Evolutionary conservation across 1,140 invertebrate species (phyloP).

Genomic region (Manduca sexta): DNA sequence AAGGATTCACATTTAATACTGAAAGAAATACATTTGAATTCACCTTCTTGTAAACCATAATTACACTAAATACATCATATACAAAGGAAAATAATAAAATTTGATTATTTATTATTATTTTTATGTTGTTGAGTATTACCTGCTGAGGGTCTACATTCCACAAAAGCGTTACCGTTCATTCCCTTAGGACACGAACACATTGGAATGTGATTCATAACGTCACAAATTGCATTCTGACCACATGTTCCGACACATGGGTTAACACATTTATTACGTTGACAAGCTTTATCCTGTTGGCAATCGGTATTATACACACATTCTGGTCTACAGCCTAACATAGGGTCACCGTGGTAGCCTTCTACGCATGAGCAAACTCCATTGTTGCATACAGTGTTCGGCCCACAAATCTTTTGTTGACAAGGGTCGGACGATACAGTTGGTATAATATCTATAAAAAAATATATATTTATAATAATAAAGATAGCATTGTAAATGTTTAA

Average conservation of each 20-base stretch:
- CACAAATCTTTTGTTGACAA: conserved; percentile 76
- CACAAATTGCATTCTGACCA: conserved; percentile 81
- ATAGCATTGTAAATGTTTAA: too few species aligned
- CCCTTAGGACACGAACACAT: conserved; percentile 80
- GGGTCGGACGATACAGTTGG: conserved; percentile 38
- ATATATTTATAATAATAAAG: too few species aligned
- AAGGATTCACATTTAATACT: conserved; percentile 69
- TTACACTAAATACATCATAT: too few species aligned
- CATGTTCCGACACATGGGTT: conserved; percentile 87
- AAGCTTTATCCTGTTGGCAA: conserved; percentile 83
- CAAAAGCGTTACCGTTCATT: conserved; percentile 86
- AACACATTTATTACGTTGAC: conserved; percentile 82
- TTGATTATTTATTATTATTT: too few species aligned
- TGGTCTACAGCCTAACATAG: conserved; percentile 82
- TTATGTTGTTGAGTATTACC: conserved; percentile 30
- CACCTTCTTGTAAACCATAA: too few species aligned
- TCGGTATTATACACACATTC: conserved; percentile 90
- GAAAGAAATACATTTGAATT: conserved; percentile 16
- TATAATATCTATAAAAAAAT: not conserved
- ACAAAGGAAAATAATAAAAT: not conserved
- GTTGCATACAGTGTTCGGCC: conserved; percentile 73
- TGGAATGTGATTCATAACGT: conserved; percentile 86
- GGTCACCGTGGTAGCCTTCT: conserved; percentile 78
- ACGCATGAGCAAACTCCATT: conserved; percentile 77
- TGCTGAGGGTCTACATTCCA: conserved; percentile 73